Percentiles rank a stretch among this genome's conserved stretches.
These are phyloP conservation scores for Cheilosia vernalis DNA, from an alignment of 2,888 invertebrate species.

Conservation along the genomic window DNA sequence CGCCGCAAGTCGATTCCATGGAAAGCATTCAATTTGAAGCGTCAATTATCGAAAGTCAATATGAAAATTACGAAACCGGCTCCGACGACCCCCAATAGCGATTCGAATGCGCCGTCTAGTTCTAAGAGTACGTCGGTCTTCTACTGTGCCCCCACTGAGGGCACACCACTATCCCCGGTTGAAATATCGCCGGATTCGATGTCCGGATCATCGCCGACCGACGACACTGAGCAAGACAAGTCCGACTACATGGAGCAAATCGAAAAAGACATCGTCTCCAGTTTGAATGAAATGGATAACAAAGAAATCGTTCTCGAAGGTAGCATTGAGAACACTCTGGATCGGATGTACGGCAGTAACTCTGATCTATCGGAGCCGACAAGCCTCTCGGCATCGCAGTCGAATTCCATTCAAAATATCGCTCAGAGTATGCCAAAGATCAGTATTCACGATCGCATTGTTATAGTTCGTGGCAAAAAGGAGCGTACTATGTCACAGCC, in stretches of 20 bases:
- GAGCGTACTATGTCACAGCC: constrained; percentile 77
- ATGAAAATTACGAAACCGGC: constrained; percentile 81
- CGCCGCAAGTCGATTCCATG: constrained; percentile 88
- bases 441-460: constrained; percentile 62
- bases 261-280: constrained; percentile 77
- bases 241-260: constrained; percentile 78
- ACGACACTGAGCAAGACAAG: constrained; percentile 78
- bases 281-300: constrained; percentile 76
- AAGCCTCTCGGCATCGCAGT: constrained; percentile 75
- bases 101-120: constrained; percentile 78
- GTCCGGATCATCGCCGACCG: constrained; percentile 77
- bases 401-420: constrained; percentile 76
- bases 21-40: constrained; percentile 92
- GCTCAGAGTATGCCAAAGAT: constrained; percentile 74
- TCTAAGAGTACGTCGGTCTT: constrained; percentile 83
- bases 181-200: constrained; percentile 79
- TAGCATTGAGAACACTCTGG: constrained; percentile 59
- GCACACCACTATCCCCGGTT: constrained; percentile 80
- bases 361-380: constrained; percentile 76
- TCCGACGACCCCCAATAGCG: constrained; percentile 82
- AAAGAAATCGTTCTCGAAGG: constrained; percentile 67
- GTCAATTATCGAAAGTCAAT: constrained; percentile 91
- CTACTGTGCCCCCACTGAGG: constrained; percentile 82
- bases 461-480: constrained; percentile 75
- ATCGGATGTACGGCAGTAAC: constrained; percentile 68